phyloP scores from a whole-genome alignment of 2,113 vertebrate species.

The Agapornis roseicollis region DNA sequence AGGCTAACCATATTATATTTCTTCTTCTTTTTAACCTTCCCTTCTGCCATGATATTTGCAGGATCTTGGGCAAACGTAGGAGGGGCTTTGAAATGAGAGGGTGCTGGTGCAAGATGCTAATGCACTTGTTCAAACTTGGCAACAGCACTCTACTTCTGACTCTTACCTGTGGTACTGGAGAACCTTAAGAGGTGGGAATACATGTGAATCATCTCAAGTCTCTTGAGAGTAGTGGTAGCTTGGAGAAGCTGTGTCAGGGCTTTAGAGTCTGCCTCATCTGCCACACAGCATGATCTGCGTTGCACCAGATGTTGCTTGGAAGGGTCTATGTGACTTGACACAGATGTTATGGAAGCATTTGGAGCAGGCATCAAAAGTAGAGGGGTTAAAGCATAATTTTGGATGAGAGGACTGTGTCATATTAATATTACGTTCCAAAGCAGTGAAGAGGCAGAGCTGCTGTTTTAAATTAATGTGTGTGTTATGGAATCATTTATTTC shows the following conservation, averaged over 20 bases:
- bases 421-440: slow-evolving; percentile 38
- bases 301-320: slow-evolving; percentile 3
- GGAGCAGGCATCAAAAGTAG: slow-evolving; percentile 27
- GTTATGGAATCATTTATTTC: slow-evolving; percentile 49
- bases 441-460: slow-evolving; percentile 23
- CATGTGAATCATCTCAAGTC: background rate
- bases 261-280: background rate
- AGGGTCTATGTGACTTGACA: background rate
- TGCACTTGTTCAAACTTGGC: background rate
- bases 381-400: slow-evolving; percentile 19
- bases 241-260: background rate
- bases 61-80: background rate
- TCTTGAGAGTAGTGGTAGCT: background rate
- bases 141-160: background rate
- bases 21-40: background rate
- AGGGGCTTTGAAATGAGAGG: background rate
- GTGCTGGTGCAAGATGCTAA: background rate
- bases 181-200: background rate
- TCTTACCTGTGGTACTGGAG: background rate
- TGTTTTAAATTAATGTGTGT: slow-evolving; percentile 30
- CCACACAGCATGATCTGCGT: background rate
- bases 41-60: background rate
- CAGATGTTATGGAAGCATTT: slow-evolving; percentile 1
- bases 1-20: background rate
- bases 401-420: slow-evolving; percentile 24